Evolutionary conservation across 2,113 vertebrate species (phyloP), one percentile per base, ranked within the genome.

Genomic region (Lophochroa leadbeateri): DNA sequence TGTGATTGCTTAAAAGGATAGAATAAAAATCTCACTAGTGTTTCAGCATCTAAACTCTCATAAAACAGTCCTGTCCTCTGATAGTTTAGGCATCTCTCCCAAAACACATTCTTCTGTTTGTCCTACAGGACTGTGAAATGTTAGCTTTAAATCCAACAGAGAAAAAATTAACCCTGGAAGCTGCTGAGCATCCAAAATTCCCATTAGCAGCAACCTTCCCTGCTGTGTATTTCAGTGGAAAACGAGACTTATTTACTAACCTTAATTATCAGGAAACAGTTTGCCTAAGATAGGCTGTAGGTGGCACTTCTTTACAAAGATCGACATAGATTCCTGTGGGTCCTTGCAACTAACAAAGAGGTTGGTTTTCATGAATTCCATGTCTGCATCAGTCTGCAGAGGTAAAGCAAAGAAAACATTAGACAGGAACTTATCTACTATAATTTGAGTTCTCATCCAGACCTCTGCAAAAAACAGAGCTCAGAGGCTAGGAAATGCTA

Each of bases 231-330:
- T 96, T 95, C 90, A 71, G 82, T 77, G 84, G 65, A 87, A 96
- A 93, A 93, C 55, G 92, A 55, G 93, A 88, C 93, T 94, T 94
- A 53, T 91, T 94, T 95, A 96, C 96, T 70, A 70, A 92, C 83
- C 95, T 93, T 82, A 91, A 96, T 89, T 89, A 87, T 89, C 92
- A 96, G 92, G 88, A 57, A 92, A 85, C 37, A 92, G 86, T 97
- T 95, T 97, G 86, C 70, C 86, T 94, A 94, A 96, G 91, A 94
- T 92, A 96, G 94, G 94, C 86, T 91, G 95, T 50, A 89, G 88
- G 47, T 91, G 95, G 77, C 90, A 94, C 57, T 95, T 96, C 94
- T 89, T 96, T 91, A 79, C 92, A 76, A 65, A 89, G 83, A 49
- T 5, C 67, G 83, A 94, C 18, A 3, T 12, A 52, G 88, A 39